Evolutionary conservation across 2,888 invertebrate species (phyloP).

Genomic region (Phortica okadai): DNA sequence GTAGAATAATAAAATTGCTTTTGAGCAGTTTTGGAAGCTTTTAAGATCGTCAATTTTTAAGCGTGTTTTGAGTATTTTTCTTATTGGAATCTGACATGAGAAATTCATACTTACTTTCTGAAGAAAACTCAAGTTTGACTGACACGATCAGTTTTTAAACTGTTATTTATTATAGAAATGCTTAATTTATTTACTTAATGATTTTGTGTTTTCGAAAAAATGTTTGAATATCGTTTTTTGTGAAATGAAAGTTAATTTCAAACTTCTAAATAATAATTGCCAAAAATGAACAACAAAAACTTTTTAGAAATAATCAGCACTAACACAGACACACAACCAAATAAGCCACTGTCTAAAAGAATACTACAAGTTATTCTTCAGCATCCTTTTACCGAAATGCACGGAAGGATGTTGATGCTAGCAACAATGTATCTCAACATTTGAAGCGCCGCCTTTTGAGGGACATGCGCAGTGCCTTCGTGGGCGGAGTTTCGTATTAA

Average conservation of each 20-base stretch:
- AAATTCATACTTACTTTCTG: no score
- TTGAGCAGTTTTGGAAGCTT: no score
- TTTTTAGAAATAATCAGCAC: neutral
- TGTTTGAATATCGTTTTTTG: no score
- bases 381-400: neutral
- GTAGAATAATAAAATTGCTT: no score
- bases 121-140: no score
- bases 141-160: no score
- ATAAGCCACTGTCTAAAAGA: neutral
- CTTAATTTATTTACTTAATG: no score
- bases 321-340: slow-evolving; percentile 12
- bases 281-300: neutral
- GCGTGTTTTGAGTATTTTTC: no score
- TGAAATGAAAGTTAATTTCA: slow-evolving; percentile 5
- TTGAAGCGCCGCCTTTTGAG: slow-evolving; percentile 2
- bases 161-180: no score
- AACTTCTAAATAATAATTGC: neutral
- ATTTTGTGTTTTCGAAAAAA: neutral
- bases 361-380: neutral
- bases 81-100: no score
- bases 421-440: slow-evolving; percentile 12
- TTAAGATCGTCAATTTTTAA: no score
- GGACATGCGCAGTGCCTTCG: slow-evolving; percentile 3
- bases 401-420: neutral
- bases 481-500: slow-evolving; percentile 4